Conservation (phyloP, 2,888 invertebrate species). For the Halictus quadricinctus region DNA sequence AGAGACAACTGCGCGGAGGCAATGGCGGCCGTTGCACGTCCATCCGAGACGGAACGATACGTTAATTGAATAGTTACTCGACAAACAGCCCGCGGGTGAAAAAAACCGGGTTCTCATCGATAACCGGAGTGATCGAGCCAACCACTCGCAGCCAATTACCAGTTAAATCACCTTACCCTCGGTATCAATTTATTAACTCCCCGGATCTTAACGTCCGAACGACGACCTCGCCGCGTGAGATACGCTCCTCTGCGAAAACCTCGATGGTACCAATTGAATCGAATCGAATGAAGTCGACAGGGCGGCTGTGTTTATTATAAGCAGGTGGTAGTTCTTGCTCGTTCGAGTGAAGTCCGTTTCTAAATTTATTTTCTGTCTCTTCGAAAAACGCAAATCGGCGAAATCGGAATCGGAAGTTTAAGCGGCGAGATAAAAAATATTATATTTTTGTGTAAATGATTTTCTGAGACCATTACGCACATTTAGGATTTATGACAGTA, state of each 20-base stretch:
- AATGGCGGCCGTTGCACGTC: conserved; percentile 30
- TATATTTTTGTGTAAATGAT: no score
- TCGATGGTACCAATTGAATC: not conserved
- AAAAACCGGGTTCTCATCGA: conserved; percentile 31
- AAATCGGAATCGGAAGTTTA: no score
- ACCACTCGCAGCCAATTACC: conserved; percentile 49
- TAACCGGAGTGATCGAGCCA: conserved; percentile 40
- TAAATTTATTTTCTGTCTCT: no score
- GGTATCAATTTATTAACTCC: conserved; percentile 49
- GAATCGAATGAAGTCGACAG: not conserved
- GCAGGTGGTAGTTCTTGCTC: not conserved
- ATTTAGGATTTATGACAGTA: no score
- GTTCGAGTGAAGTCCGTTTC: not conserved
- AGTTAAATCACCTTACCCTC: conserved; percentile 40
- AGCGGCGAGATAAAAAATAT: no score
- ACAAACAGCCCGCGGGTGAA: conserved; percentile 26
- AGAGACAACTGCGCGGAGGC: not conserved
- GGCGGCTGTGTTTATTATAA: not conserved
- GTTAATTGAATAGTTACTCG: conserved; percentile 52
- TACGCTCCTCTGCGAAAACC: not conserved
- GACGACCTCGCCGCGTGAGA: not conserved
- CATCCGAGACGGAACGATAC: conserved; percentile 49
- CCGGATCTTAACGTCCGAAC: conserved; percentile 38
- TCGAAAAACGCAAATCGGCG: no score
- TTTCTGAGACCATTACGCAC: no score